Conservation (phyloP, 2,888 invertebrate species). For the Torymus auratus region DNA sequence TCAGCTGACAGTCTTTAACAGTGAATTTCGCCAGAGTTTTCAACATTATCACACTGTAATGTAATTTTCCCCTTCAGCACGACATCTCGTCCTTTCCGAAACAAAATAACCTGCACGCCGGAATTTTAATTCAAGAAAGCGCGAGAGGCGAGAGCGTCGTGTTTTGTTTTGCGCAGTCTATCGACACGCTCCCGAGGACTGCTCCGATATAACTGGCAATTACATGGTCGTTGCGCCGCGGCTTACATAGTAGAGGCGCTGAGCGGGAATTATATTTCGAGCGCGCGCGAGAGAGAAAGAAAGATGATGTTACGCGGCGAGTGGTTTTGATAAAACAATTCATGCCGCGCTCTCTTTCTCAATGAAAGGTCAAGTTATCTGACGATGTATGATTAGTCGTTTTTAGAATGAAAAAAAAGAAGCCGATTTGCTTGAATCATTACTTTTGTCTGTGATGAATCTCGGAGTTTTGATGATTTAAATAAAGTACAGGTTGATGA, state of each 20-base stretch:
- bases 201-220: conserved; percentile 45
- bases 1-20: conserved; percentile 30
- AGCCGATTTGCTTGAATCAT: too few species aligned
- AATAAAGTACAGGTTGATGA: too few species aligned
- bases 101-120: background rate
- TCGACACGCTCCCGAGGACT: conserved; percentile 32
- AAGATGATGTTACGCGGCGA: conserved; percentile 21
- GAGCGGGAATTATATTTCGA: background rate
- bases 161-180: conserved; percentile 36
- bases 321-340: conserved; percentile 22
- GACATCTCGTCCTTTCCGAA: conserved; percentile 3
- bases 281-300: too few species aligned
- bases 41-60: conserved; percentile 27
- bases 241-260: background rate
- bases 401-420: too few species aligned
- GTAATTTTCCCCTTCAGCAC: background rate
- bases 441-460: too few species aligned
- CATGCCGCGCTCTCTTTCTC: conserved; percentile 32
- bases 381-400: too few species aligned
- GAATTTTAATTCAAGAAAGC: conserved; percentile 11
- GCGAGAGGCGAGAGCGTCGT: background rate
- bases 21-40: conserved; percentile 30
- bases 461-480: too few species aligned
- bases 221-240: conserved; percentile 13
- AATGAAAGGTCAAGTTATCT: conserved; percentile 41